Base-by-base conservation (phyloP, 2,888 invertebrate species). In the Ariolimax columbianus region DNA sequence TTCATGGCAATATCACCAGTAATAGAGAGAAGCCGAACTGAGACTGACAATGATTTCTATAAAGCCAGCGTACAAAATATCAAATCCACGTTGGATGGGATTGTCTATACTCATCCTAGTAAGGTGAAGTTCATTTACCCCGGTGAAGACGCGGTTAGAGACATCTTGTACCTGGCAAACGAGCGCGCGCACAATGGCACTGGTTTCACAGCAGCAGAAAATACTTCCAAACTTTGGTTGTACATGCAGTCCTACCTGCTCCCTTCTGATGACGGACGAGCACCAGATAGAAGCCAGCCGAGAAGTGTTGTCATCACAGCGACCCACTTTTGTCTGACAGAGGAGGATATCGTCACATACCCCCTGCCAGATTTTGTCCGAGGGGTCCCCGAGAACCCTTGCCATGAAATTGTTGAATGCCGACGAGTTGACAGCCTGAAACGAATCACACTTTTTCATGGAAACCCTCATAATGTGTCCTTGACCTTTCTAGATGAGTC, bases 311-410 rank as follows among this genome's bases (percentile, higher is more conserved):
- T 93, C 33, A 84, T 94, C 51, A 93, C 93, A 66, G 90, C 91
- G 82, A 88, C 89, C 36, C 90, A 92, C 82, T 75, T 94, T n/a
- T 92, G 91, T 84, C 87, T 94, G 47, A 89, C 91, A 4, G 88
- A 88, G 68, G 94, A 93, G 81, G 93, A 93, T 88, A 84, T 91
- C 47, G 93, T 93, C 55, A 93, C 91, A 85, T 93, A 93, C 83
- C 94, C 94, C 0, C 86, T 93, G n/a, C 93, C 93, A 9, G 93
- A 93, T 70, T 93, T 93, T 89, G 92, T 91, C 14, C 87, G 91
- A n/a, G 91, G 91, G 19, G 87, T 92, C 11, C 93, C 93, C 11
- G 91, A 91, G 59, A 90, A 90, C 23, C 92, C 92, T 0, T 88
- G 91, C 59, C 91, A 92, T 72, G 88, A 90, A 38, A 89, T 93